Evolutionary conservation across 2,888 invertebrate genomes (phyloP).

Genomic region (Netelia virgata): DNA sequence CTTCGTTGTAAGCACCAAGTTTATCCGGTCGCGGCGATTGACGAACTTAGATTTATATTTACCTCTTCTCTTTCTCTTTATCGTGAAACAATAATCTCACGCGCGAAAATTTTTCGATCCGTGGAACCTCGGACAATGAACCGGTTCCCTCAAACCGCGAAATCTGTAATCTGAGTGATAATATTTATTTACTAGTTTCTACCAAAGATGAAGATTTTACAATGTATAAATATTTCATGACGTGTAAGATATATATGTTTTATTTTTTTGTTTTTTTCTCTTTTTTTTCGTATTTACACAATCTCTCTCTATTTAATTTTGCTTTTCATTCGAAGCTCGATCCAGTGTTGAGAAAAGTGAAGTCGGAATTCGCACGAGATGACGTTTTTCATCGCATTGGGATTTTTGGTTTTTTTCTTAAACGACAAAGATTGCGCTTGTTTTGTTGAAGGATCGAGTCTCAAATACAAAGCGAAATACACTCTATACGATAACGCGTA

Average conservation of each 20-base stretch:
- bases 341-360: not conserved
- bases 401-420: constrained; percentile 28
- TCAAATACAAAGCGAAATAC: constrained; percentile 52
- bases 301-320: constrained; percentile 14
- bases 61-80: constrained; percentile 19
- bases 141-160: constrained; percentile 52
- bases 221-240: constrained; percentile 76
- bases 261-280: constrained; percentile 47
- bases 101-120: constrained; percentile 37
- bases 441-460: constrained; percentile 47
- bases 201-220: constrained; percentile 83
- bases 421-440: constrained; percentile 22
- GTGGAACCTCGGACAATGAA: constrained; percentile 26
- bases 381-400: not conserved
- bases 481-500: constrained; percentile 66
- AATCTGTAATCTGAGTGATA: constrained; percentile 77
- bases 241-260: constrained; percentile 70
- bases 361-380: not conserved
- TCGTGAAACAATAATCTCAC: constrained; percentile 36
- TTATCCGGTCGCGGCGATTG: not conserved
- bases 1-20: constrained; percentile 5
- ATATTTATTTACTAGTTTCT: constrained; percentile 84
- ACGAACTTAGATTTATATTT: not conserved
- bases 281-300: constrained; percentile 12
- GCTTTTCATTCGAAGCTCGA: constrained; percentile 22